Conservation (phyloP, 2,888 invertebrate species). For the Clunio marinus region DNA sequence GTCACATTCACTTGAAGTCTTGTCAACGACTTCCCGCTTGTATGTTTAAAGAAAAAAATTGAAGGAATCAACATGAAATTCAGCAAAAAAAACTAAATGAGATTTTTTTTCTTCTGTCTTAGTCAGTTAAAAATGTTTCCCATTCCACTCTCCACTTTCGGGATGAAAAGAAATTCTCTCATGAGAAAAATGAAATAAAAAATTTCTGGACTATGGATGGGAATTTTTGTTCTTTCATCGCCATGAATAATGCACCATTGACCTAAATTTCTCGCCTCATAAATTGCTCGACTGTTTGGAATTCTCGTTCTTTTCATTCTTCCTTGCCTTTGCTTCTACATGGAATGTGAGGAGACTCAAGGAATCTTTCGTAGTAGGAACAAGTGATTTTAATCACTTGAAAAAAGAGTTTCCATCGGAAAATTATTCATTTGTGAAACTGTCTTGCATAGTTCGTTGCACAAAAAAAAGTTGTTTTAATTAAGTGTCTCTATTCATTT, state of each 20-base stretch:
- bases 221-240: neutral
- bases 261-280: constrained; percentile 36
- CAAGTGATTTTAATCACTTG: constrained; percentile 37
- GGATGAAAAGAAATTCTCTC: no score
- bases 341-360: constrained; percentile 4
- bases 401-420: neutral
- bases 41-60: no score
- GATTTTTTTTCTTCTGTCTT: no score
- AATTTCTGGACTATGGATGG: no score
- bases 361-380: neutral
- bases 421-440: neutral
- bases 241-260: constrained; percentile 38
- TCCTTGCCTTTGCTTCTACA: neutral
- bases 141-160: no score
- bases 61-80: no score
- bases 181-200: no score
- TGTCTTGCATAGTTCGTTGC: neutral
- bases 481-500: neutral
- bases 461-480: neutral
- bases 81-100: no score
- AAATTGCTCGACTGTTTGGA: constrained; percentile 27
- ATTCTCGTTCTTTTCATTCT: neutral
- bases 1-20: no score
- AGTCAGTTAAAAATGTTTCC: no score
- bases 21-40: no score